Percentiles rank a stretch among this genome's conserved stretches.
phyloP scores from a whole-genome alignment of 2,113 vertebrate species.

The Oostethus manadensis region DNA sequence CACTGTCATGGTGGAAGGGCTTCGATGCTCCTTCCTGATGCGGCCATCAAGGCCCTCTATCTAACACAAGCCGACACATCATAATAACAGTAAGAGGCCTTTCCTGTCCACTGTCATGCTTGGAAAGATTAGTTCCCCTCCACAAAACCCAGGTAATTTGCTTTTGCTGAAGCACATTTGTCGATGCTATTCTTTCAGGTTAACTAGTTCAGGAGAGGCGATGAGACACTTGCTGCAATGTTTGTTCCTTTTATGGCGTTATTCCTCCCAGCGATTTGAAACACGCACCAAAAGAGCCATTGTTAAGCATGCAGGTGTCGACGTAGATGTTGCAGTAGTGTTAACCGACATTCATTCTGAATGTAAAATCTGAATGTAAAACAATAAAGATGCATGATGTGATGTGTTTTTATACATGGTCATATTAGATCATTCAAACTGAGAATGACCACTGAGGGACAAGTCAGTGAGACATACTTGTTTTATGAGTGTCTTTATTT shows the following conservation, averaged over 20 bases:
- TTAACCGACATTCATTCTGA: neutral
- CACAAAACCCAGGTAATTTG: slow-evolving; percentile 77
- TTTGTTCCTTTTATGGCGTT: slow-evolving; percentile 50
- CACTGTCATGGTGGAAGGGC: slow-evolving; percentile 68
- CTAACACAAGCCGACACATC: slow-evolving; percentile 78
- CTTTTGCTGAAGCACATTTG: slow-evolving; percentile 76
- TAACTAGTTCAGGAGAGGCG: slow-evolving; percentile 67
- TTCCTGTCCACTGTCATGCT: slow-evolving; percentile 79
- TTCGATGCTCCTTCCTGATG: slow-evolving; percentile 61
- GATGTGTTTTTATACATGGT: neutral
- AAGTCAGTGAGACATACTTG: slow-evolving; percentile 32
- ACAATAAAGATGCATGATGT: neutral
- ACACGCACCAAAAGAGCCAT: neutral
- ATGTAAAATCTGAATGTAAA: neutral
- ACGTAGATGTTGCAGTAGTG: neutral
- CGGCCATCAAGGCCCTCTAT: slow-evolving; percentile 72
- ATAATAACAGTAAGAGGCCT: slow-evolving; percentile 81
- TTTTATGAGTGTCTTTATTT: slow-evolving; percentile 38
- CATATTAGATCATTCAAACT: slow-evolving; percentile 39
- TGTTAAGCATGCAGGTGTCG: neutral
- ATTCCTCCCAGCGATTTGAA: slow-evolving; percentile 27
- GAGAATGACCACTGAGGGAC: slow-evolving; percentile 37
- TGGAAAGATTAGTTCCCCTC: slow-evolving; percentile 80
- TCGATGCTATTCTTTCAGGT: slow-evolving; percentile 70
- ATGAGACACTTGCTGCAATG: slow-evolving; percentile 59